phyloP scores from a whole-genome alignment of 1,140 invertebrate species.

The Drosophila pandora region DNA sequence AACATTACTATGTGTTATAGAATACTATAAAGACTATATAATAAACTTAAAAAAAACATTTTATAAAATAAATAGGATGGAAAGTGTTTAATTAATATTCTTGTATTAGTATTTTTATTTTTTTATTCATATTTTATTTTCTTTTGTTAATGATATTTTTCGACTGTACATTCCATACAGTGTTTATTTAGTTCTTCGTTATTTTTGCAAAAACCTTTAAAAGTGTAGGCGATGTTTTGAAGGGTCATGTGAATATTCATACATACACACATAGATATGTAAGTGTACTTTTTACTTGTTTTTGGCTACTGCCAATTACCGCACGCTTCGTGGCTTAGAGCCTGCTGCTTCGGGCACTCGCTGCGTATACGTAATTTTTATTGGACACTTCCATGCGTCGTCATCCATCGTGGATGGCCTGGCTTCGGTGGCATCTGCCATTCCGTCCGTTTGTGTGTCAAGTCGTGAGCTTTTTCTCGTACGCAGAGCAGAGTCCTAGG shows the following conservation, averaged over 20 bases:
- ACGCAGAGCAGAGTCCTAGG: slow-evolving; percentile 63
- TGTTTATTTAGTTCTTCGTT: too few relatives aligned
- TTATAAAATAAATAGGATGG: too few relatives aligned
- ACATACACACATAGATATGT: not conserved
- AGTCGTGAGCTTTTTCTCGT: slow-evolving; percentile 56
- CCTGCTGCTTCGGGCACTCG: slow-evolving; percentile 51
- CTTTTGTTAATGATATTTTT: too few relatives aligned
- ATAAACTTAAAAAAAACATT: too few relatives aligned
- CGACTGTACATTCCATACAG: too few relatives aligned
- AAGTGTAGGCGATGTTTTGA: not conserved
- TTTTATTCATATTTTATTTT: too few relatives aligned
- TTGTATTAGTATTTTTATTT: too few relatives aligned
- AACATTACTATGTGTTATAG: too few relatives aligned
- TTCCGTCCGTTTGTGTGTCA: slow-evolving; percentile 49
- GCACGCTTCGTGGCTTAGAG: slow-evolving; percentile 54
- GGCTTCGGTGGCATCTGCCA: slow-evolving; percentile 16
- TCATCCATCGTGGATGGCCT: slow-evolving; percentile 44
- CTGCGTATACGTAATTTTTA: slow-evolving; percentile 75
- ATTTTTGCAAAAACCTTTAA: not conserved
- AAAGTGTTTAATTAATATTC: too few relatives aligned
- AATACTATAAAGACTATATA: too few relatives aligned
- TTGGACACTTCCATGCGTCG: slow-evolving; percentile 71
- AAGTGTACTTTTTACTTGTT: slow-evolving; percentile 16
- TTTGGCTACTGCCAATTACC: slow-evolving; percentile 61
- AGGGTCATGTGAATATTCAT: not conserved